Evolutionary conservation across 2,797 vertebrate genomes (phyloP), one percentile per base, ranked within the genome.

Genomic region (Gymnodraco acuticeps): DNA sequence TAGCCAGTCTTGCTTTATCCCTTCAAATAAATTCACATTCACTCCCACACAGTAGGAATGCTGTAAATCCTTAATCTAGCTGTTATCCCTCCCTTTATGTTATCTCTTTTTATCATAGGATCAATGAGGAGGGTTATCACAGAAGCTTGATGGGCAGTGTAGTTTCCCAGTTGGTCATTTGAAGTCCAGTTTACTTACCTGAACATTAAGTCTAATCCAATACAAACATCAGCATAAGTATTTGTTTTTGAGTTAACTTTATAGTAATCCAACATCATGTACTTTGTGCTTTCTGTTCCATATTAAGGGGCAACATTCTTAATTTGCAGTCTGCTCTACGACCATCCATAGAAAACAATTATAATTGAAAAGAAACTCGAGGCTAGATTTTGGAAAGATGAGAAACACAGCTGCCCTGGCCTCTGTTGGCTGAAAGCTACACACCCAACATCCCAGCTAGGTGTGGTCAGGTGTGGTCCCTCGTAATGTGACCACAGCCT

Each of bases 91-190:
- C 6, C 50, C 23, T 54, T 76, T 73, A 66, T 72, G 56, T 77
- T 58, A 73, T 84, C 64, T 66, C 68, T 75, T 74, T 75, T 74
- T 64, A 77, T 82, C 51, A 51, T 70, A 60, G 51, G 60, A 85
- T 84, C 61, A 73, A 3, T 75, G 50, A 43, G 54, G 46, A 60
- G 70, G 60, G 79, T 85, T 85, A 73, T 53, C 27, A 10, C 45
- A 4, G 53, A 62, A 42, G 52, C 48, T 14, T 27, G 59, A 67
- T 73, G 61, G 62, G 63, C n/a, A 4, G 20, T 6, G n/a, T 52
- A 68, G 73, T 64, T 67, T 60, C 23, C 45, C n/a, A 50, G 47
- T 20, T 5, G 53, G 67, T 72, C 62, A 45, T 53, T 65, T 78
- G 7, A 41, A 52, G 67, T 62, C 27, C 14, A 19, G 13, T 16